phyloP scores from a whole-genome alignment of 2,113 vertebrate species.

The Sinocyclocheilus maitianheensis region DNA sequence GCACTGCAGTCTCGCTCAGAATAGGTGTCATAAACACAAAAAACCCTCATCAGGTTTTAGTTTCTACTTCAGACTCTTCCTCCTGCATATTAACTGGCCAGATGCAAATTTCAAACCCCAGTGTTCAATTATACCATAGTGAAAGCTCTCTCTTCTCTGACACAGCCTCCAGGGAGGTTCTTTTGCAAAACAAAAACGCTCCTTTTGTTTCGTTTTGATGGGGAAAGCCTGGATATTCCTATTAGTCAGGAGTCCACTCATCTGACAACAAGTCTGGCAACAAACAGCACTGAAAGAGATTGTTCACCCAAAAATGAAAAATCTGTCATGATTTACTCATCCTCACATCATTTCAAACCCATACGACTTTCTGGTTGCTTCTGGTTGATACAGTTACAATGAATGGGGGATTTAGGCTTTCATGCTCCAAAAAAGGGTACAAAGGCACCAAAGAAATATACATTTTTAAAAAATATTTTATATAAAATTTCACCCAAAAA shows the following conservation, averaged over 20 bases:
- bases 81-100: background rate
- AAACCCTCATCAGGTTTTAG: background rate
- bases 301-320: background rate
- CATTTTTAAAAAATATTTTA: too few relatives aligned
- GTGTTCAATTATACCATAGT: background rate
- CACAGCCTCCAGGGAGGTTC: background rate
- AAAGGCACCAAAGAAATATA: background rate
- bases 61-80: background rate
- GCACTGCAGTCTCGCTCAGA: background rate
- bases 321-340: background rate
- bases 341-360: background rate
- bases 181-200: background rate
- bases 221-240: background rate
- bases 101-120: constrained; percentile 14
- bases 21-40: background rate
- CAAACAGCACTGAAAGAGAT: background rate
- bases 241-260: constrained; percentile 16
- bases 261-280: background rate
- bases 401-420: background rate
- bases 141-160: constrained; percentile 5
- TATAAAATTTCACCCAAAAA: background rate
- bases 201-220: background rate
- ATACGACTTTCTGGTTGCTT: background rate
- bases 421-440: background rate
- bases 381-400: background rate